A percentile compares a stretch with the other conserved stretches of the same genome.
These are phyloP conservation scores for Tenualosa thibaudeaui DNA, from an alignment of 2,797 vertebrate species.

Conservation along the genomic window DNA sequence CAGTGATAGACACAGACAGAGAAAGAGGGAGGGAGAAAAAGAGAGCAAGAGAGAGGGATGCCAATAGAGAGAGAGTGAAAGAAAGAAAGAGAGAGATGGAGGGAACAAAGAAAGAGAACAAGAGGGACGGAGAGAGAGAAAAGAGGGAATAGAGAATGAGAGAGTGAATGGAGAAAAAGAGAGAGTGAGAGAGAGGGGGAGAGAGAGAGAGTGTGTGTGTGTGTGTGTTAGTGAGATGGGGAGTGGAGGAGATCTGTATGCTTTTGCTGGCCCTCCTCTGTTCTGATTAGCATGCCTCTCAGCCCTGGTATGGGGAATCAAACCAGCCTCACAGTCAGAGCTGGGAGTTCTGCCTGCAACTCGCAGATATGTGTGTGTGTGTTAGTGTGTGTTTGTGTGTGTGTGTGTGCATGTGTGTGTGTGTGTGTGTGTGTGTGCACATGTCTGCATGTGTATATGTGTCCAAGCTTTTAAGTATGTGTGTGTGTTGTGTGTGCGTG, in stretches of 20 bases:
- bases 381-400: constrained; percentile 14
- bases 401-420: constrained; percentile 30
- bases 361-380: constrained; percentile 33
- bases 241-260: constrained; percentile 55
- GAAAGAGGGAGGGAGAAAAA: background rate
- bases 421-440: constrained; percentile 39
- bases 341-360: constrained; percentile 64
- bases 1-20: background rate
- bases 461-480: background rate
- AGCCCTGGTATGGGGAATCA: constrained; percentile 67
- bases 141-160: background rate
- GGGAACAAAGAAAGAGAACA: constrained; percentile 5
- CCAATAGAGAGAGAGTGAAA: background rate
- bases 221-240: constrained; percentile 24
- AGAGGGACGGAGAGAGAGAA: background rate
- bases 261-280: constrained; percentile 60
- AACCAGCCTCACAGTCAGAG: constrained; percentile 60
- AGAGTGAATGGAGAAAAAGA: background rate
- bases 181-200: background rate
- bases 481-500: background rate
- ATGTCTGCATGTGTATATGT: background rate
- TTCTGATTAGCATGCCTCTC: constrained; percentile 75
- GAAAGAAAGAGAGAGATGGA: background rate
- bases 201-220: background rate
- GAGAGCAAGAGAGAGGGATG: background rate